Percentiles rank a stretch among this genome's conserved stretches.
These are phyloP conservation scores for Apistogramma diplotaenia DNA, from an alignment of 2,113 vertebrate species.

Conservation along the genomic window DNA sequence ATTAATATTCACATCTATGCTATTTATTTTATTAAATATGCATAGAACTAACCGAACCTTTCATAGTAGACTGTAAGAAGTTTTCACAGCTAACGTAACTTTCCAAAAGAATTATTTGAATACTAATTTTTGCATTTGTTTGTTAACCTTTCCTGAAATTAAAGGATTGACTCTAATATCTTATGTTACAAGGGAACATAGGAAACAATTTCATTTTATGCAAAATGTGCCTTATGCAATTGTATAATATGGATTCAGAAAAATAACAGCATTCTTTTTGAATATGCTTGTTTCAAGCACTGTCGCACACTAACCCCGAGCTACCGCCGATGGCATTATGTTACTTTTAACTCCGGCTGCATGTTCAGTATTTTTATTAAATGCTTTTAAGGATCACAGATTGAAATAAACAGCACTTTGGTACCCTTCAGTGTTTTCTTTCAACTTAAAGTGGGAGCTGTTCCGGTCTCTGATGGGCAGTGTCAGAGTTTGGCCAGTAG, in stretches of 20 bases:
- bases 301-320: slow-evolving; percentile 58
- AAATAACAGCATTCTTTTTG: slow-evolving; percentile 2
- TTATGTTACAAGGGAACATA: slow-evolving; percentile 18
- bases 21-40: slow-evolving; percentile 9
- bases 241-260: slow-evolving; percentile 1
- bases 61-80: not conserved
- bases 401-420: slow-evolving; percentile 59
- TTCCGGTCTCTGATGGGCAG: not conserved
- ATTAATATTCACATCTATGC: not conserved
- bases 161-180: slow-evolving; percentile 9
- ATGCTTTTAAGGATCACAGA: slow-evolving; percentile 32
- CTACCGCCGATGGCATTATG: slow-evolving; percentile 20
- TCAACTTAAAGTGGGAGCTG: not conserved
- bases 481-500: slow-evolving; percentile 47
- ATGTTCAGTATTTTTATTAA: slow-evolving; percentile 43
- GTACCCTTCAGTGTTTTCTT: slow-evolving; percentile 6
- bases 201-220: slow-evolving; percentile 8
- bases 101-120: slow-evolving; percentile 13
- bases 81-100: not conserved
- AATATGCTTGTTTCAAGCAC: slow-evolving; percentile 32
- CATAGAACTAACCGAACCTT: slow-evolving; percentile 30
- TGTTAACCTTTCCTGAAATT: not conserved
- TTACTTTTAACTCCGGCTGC: slow-evolving; percentile 27
- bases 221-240: slow-evolving; percentile 61
- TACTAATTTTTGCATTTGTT: not conserved